Conservation (phyloP, 2,888 invertebrate genomes). For the Leptothorax acervorum region DNA sequence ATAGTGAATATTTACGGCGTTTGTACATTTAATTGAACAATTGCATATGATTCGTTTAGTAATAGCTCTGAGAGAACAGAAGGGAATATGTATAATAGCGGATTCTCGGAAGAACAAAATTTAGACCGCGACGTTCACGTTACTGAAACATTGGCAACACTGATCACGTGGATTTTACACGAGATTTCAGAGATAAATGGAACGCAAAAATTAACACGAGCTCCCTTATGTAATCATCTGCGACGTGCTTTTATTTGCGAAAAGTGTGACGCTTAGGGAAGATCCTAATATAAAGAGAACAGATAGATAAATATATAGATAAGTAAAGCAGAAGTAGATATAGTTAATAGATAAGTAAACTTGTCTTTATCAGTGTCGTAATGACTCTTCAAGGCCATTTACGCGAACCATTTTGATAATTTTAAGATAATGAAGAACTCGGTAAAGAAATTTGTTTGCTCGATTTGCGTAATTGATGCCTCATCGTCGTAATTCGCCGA, state of each 20-base stretch:
- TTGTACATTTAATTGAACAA: not conserved
- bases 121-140: constrained; percentile 63
- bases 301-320: not conserved
- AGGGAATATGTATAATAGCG: too few species aligned
- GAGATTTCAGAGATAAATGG: constrained; percentile 61
- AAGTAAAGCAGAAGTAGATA: not conserved
- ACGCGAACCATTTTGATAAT: not conserved
- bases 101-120: not conserved
- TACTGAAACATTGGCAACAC: constrained; percentile 55
- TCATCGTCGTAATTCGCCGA: not conserved
- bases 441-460: not conserved
- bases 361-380: not conserved
- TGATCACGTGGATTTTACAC: constrained; percentile 74
- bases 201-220: constrained; percentile 46
- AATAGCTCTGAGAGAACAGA: not conserved
- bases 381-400: not conserved
- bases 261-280: not conserved
- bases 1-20: not conserved
- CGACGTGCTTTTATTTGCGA: not conserved
- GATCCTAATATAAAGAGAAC: not conserved
- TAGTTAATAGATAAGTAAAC: not conserved
- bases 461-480: constrained; percentile 42
- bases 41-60: too few species aligned
- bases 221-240: constrained; percentile 46
- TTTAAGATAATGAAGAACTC: constrained; percentile 8